Evolutionary conservation across 2,888 invertebrate genomes (phyloP).

Genomic region (Coenonympha arcania): DNA sequence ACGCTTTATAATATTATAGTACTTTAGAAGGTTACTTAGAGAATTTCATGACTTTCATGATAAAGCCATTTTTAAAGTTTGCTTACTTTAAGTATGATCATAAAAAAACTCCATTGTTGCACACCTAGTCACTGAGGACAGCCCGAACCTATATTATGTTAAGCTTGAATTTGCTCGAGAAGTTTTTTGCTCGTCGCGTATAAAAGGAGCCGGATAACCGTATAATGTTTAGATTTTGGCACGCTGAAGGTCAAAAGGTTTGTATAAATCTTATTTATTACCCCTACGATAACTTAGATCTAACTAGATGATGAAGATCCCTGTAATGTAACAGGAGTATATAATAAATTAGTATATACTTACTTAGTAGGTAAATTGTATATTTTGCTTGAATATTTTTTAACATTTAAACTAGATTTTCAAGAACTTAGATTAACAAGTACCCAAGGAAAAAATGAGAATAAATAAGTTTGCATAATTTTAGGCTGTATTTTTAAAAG

Average conservation of each 20-base stretch:
- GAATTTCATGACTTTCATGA: no score
- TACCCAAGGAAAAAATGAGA: no score
- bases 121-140: conserved; percentile 22
- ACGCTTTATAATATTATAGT: no score
- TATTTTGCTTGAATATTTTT: no score
- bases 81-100: conserved; percentile 25
- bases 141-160: conserved; percentile 25
- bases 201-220: conserved; percentile 27
- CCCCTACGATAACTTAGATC: background rate
- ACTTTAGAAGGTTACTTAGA: no score
- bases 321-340: background rate
- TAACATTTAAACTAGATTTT: no score
- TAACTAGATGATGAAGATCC: background rate
- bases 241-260: conserved; percentile 7
- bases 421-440: no score
- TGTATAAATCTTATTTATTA: background rate
- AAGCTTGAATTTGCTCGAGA: conserved; percentile 22
- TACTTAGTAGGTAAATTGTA: no score
- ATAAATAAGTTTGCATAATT: no score
- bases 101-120: conserved; percentile 24
- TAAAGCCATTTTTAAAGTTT: conserved; percentile 19
- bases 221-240: conserved; percentile 27
- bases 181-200: conserved; percentile 29
- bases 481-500: no score
- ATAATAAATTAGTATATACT: no score